Evolutionary conservation across 2,113 vertebrate genomes (phyloP), one percentile per base, ranked within the genome.

Genomic region (Oncorhynchus mykiss): DNA sequence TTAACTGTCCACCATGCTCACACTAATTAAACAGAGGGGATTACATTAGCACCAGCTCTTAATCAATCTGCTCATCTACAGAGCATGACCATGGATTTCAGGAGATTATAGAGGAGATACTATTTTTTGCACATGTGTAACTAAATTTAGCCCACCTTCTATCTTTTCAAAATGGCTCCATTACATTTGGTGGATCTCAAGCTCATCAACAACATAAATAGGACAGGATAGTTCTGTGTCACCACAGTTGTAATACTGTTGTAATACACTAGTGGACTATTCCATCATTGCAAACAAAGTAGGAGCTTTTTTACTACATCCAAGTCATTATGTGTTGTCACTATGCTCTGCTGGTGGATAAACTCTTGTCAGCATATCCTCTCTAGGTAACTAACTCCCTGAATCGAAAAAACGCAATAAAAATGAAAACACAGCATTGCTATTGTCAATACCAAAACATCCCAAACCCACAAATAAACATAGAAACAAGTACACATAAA

Each of bases 21-120:
- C 83, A 91, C 83, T 89, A 92, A 92, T 92, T 92, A 91, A 91
- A 91, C 89, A 85, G 84, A 84, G 83, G 82, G 86, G 91, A 91
- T 92, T 90, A 88, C 84, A 88, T 89, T 87, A 88, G 77, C 81
- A 73, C 75, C 68, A 73, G 73, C 87, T 86, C 74, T 78, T 72
- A 77, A 79, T 87, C 88, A 91, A 86, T 91, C 91, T 87, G 87
- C 80, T 84, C 80, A 77, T 84, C 80, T 77, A 71, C 83, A 48
- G 74, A 79, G 77, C 80, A 13, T 71, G 74, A 78, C 71, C 71
- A 62, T 65, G 73, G 68, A 70, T 80, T 67, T 59, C 70, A n/a
- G 67, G 69, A 25, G 68, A 77, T 77, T 71, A 77, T 2, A 16
- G n/a, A 39, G 14, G 14, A 27, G 20, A 70, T 70, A 24, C 49